Percentiles rank a stretch among this genome's conserved stretches.
Conservation (phyloP, 1,140 invertebrate species). For the Drosophila jambulina region DNA sequence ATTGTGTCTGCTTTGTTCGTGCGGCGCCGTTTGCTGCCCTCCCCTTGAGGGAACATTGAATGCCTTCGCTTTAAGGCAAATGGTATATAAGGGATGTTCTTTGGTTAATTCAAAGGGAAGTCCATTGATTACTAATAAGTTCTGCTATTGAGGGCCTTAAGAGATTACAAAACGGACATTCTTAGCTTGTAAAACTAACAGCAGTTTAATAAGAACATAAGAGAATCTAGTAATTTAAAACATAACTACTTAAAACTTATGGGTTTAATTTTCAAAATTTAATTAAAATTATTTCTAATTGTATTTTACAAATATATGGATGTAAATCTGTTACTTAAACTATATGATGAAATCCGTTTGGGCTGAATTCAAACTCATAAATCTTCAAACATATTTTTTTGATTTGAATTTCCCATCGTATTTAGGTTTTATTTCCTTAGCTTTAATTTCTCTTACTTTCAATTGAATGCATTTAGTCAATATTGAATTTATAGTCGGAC, state of each 20-base stretch:
- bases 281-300: too few species aligned
- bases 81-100: background rate
- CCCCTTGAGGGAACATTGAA: background rate
- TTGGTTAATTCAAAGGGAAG: background rate
- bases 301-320: too few species aligned
- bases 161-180: background rate
- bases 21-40: background rate
- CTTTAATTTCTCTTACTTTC: too few species aligned
- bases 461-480: background rate
- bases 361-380: too few species aligned
- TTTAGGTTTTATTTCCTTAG: too few species aligned
- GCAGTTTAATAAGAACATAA: background rate
- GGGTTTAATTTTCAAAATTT: too few species aligned
- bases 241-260: too few species aligned
- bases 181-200: background rate
- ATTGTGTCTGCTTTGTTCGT: constrained; percentile 29
- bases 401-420: background rate
- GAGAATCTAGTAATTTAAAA: too few species aligned
- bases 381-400: background rate
- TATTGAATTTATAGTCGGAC: too few species aligned
- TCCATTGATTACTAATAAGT: background rate
- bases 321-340: too few species aligned
- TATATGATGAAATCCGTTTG: too few species aligned
- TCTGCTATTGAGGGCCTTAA: background rate
- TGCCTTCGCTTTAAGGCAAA: background rate